A percentile compares a stretch with the other conserved stretches of the same genome.
These are phyloP conservation scores for Metalampra italica DNA, from an alignment of 2,888 invertebrate species.

Conservation along the genomic window DNA sequence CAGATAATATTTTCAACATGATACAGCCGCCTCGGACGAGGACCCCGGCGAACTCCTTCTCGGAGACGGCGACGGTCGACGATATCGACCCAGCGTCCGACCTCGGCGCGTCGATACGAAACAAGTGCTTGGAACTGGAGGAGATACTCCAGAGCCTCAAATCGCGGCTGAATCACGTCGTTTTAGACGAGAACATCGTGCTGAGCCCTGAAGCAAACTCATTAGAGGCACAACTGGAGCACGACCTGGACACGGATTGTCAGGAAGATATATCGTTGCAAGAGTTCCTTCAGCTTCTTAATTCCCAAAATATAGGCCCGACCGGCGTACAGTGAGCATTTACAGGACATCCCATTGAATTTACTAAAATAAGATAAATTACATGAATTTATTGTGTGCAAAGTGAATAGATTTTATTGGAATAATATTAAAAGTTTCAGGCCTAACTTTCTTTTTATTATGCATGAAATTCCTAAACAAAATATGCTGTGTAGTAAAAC, in stretches of 20 bases:
- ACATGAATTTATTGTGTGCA: constrained; percentile 67
- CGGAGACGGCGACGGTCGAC: constrained; percentile 62
- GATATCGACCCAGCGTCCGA: constrained; percentile 73
- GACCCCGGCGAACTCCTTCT: constrained; percentile 68
- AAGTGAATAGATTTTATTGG: constrained; percentile 59
- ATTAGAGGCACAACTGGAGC: constrained; percentile 69
- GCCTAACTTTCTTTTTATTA: constrained; percentile 22
- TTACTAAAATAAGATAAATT: constrained; percentile 39
- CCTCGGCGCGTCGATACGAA: constrained; percentile 69
- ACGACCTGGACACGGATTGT: constrained; percentile 73
- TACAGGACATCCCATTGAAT: constrained; percentile 20
- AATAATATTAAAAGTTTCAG: constrained; percentile 37
- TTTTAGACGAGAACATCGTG: constrained; percentile 70
- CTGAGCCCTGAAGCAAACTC: constrained; percentile 72
- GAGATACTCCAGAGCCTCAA: constrained; percentile 73
- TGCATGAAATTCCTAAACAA: neutral
- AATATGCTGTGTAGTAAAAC: too few relatives aligned
- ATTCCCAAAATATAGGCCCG: constrained; percentile 65
- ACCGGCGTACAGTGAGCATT: constrained; percentile 57
- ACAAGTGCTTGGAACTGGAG: constrained; percentile 71
- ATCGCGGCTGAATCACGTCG: constrained; percentile 70
- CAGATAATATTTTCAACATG: constrained; percentile 59
- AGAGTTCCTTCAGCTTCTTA: constrained; percentile 69
- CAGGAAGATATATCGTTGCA: constrained; percentile 73
- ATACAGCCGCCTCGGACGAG: constrained; percentile 68